A percentile compares a stretch with the other conserved stretches of the same genome.
Conservation (phyloP, 2,888 invertebrate species). For the Schrankia costaestrigalis region DNA sequence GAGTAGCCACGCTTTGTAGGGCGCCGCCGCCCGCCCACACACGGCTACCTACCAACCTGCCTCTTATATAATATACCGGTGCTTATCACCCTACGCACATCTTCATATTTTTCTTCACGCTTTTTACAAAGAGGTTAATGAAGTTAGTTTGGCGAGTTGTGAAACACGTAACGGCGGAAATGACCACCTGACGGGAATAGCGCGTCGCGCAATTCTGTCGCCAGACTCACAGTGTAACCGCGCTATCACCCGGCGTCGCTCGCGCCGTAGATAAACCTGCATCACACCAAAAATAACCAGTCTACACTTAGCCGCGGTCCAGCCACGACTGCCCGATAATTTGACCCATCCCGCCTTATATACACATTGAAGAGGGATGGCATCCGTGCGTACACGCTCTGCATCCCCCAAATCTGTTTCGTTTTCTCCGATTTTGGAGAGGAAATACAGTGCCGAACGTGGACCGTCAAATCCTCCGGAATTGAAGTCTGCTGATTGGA, state of each 20-base stretch:
- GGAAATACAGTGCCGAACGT: conserved; percentile 76
- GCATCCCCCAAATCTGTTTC: conserved; percentile 84
- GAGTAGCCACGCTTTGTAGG: conserved; percentile 40
- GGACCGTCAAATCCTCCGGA: conserved; percentile 60
- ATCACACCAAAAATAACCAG: conserved; percentile 71
- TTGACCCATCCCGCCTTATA: conserved; percentile 60
- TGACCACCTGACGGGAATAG: conserved; percentile 80
- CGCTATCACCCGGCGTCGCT: conserved; percentile 71
- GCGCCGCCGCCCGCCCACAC: conserved; percentile 65
- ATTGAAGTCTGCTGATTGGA: conserved; percentile 66
- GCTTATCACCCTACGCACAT: conserved; percentile 33
- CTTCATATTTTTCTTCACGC: conserved; percentile 45
- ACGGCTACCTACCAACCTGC: conserved; percentile 28
- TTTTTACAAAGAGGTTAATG: conserved; percentile 64
- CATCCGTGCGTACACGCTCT: conserved; percentile 83
- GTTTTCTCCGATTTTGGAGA: conserved; percentile 82
- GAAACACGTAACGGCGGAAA: conserved; percentile 69
- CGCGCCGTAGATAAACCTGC: conserved; percentile 71
- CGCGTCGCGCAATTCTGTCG: conserved; percentile 68
- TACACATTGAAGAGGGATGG: conserved; percentile 75
- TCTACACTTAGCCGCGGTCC: conserved; percentile 69
- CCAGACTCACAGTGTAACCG: conserved; percentile 70
- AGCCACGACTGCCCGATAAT: conserved; percentile 67
- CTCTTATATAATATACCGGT: conserved; percentile 49
- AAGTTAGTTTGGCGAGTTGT: conserved; percentile 65